Evolutionary conservation across 2,113 vertebrate species (phyloP).

Genomic region (Lipotes vexillifer): DNA sequence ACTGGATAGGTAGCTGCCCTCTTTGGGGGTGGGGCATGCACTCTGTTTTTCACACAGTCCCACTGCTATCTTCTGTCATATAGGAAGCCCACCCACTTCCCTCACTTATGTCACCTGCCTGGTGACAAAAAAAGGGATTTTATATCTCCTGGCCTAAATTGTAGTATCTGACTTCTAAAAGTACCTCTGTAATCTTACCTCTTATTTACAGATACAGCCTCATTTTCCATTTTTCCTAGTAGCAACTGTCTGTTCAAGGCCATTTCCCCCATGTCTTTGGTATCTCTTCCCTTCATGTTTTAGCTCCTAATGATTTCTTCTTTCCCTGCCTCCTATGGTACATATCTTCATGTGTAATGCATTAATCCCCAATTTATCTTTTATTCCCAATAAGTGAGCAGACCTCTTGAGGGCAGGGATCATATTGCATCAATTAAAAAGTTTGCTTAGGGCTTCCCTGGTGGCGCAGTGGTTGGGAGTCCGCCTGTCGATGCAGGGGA

Average conservation of each 20-base stretch:
- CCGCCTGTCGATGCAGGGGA: no score
- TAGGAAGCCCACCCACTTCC: not conserved
- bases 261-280: not conserved
- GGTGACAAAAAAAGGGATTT: not conserved
- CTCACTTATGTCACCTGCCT: not conserved
- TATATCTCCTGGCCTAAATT: not conserved
- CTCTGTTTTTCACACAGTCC: not conserved
- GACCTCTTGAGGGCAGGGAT: not conserved
- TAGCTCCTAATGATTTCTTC: not conserved
- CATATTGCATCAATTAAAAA: not conserved
- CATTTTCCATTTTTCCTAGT: not conserved
- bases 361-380: not conserved
- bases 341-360: not conserved
- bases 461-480: no score
- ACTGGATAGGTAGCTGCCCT: not conserved
- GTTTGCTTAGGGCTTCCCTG: no score
- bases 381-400: not conserved
- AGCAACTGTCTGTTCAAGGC: not conserved
- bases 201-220: not conserved
- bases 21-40: not conserved
- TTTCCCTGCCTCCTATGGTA: not conserved
- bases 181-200: not conserved
- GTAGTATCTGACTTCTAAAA: not conserved
- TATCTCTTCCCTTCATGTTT: not conserved
- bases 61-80: accelerated